Conservation (phyloP, 1,140 invertebrate species). For the Drosophila bipectinata region DNA sequence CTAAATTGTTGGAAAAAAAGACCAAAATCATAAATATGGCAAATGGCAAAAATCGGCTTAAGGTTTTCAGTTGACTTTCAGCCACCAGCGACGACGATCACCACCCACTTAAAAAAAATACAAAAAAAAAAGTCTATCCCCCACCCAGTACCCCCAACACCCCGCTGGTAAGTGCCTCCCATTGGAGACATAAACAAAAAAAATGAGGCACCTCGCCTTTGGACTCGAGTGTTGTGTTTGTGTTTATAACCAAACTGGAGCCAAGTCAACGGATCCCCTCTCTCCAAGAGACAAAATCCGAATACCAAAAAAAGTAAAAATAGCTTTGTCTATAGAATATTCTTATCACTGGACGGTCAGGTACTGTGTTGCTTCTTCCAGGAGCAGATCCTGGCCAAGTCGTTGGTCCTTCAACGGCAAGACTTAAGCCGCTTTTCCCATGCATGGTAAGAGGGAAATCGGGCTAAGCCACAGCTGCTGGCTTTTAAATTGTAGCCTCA, state of each 20-base stretch:
- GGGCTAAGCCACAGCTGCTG: conserved; percentile 39
- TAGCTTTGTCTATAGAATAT: background rate
- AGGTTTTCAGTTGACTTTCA: conserved; percentile 5
- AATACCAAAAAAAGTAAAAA: background rate
- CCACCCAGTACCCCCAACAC: background rate
- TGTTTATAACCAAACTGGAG: conserved; percentile 23
- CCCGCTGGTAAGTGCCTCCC: background rate
- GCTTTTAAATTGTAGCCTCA: conserved; percentile 11
- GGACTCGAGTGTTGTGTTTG: conserved; percentile 14
- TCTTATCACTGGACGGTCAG: conserved; percentile 28
- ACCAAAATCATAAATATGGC: conserved; percentile 18
- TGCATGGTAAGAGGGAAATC: conserved; percentile 38
- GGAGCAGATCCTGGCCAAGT: conserved; percentile 1
- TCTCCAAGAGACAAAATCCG: background rate
- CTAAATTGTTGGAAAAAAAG: conserved; percentile 24
- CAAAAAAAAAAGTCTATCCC: background rate
- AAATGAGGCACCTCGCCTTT: background rate
- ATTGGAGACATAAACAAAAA: conserved; percentile 33
- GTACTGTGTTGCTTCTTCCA: background rate
- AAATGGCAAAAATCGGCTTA: conserved; percentile 31
- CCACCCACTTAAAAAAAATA: background rate
- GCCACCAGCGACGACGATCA: conserved; percentile 8
- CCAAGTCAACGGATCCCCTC: background rate
- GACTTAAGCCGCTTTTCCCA: conserved; percentile 42
- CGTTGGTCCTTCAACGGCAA: background rate